Evolutionary conservation across 2,113 vertebrate species (phyloP).

Genomic region (rabbit (Oryctolagus cuniculus)): mOryCun1.1 NC_091444.1:61895001-61895500

Average conservation of each 20-base stretch:
- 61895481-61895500: no score
- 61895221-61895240: not conserved
- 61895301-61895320: not conserved
- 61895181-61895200: conserved; percentile 8
- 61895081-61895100: not conserved
- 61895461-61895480: no score
- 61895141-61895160: not conserved
- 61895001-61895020: not conserved
- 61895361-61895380: not conserved
- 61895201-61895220: not conserved
- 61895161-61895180: not conserved
- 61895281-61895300: not conserved
- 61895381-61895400: no score
- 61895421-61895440: no score
- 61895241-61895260: not conserved
- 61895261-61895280: not conserved
- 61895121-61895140: not conserved
- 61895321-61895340: not conserved
- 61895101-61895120: not conserved
- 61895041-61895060: not conserved
- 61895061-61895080: not conserved
- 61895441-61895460: no score
- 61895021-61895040: not conserved
- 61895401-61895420: no score
- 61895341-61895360: not conserved